Evolutionary conservation across 2,113 vertebrate species (phyloP).

Genomic region (Hiodon alosoides): DNA sequence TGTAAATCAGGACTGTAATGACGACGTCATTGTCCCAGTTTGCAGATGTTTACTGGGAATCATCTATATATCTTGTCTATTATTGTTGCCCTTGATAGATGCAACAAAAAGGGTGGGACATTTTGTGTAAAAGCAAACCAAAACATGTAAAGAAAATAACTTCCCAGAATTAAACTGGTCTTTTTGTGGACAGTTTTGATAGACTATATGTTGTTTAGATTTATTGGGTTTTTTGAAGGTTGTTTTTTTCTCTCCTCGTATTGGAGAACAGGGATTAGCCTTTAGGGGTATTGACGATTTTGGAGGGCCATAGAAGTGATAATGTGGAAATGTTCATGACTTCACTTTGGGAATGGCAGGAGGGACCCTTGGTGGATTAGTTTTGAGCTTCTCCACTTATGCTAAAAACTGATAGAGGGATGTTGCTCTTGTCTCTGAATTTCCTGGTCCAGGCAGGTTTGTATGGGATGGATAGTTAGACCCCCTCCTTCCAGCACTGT

Average conservation of each 20-base stretch:
- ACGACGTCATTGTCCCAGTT: constrained; percentile 39
- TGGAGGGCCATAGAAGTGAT: neutral
- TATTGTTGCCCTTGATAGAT: neutral
- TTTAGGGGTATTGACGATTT: constrained; percentile 25
- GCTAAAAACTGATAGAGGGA: constrained; percentile 15
- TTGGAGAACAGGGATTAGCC: constrained; percentile 20
- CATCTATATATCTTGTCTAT: neutral
- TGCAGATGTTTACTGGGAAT: neutral
- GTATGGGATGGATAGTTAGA: neutral
- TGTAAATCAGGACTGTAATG: constrained; percentile 41
- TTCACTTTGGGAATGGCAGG: constrained; percentile 18
- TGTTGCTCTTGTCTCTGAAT: neutral
- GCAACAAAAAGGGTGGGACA: too few species aligned
- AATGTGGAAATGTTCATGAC: constrained; percentile 26
- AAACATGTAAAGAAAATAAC: neutral
- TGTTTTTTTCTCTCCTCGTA: constrained; percentile 22
- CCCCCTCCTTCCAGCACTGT: neutral
- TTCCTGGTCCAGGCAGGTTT: neutral
- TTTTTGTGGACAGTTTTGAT: too few species aligned
- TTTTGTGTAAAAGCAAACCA: neutral
- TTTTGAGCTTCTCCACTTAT: neutral
- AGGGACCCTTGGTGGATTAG: neutral
- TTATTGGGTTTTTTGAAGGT: constrained; percentile 3
- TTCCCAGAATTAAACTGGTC: neutral
- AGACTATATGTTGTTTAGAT: too few species aligned